phyloP scores from a whole-genome alignment of 23 tunicate genomes.

The Styela clava region DNA sequence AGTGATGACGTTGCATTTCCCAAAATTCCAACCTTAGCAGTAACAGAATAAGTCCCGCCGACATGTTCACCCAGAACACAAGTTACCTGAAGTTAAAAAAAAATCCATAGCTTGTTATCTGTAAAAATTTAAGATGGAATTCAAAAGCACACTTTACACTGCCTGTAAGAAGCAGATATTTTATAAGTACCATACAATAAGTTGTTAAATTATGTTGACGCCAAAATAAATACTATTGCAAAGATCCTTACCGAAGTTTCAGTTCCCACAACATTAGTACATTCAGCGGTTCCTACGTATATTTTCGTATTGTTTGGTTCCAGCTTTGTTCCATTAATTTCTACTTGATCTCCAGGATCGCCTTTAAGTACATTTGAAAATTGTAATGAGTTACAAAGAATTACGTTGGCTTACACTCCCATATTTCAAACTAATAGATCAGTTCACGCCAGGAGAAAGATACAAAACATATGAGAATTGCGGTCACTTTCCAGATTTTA shows the following conservation, averaged over 20 bases:
- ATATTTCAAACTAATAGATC: no score
- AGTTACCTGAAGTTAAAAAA: conserved; percentile 2
- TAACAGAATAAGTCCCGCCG: conserved; percentile 37
- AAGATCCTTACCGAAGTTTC: conserved; percentile 24
- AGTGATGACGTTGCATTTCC: conserved; percentile 18
- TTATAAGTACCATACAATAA: no score
- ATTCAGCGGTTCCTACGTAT: conserved; percentile 34
- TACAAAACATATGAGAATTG: no score
- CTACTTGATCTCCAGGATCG: conserved; percentile 27
- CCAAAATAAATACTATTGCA: neutral
- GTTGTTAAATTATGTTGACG: no score
- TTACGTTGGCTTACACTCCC: no score
- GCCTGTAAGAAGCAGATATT: no score
- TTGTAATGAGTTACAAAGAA: no score
- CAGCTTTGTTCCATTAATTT: conserved; percentile 43
- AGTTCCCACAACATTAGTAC: conserved; percentile 29
- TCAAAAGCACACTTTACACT: no score
- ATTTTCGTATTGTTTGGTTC: conserved; percentile 36
- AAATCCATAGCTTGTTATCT: no score
- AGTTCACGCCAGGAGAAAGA: no score
- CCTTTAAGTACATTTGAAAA: conserved; percentile 28
- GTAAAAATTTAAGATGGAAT: no score
- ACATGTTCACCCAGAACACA: conserved; percentile 45
- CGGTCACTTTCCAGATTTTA: no score
- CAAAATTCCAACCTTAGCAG: conserved; percentile 23